Base-by-base conservation (phyloP, 2,888 invertebrate species). In the Noctua pronuba region DNA sequence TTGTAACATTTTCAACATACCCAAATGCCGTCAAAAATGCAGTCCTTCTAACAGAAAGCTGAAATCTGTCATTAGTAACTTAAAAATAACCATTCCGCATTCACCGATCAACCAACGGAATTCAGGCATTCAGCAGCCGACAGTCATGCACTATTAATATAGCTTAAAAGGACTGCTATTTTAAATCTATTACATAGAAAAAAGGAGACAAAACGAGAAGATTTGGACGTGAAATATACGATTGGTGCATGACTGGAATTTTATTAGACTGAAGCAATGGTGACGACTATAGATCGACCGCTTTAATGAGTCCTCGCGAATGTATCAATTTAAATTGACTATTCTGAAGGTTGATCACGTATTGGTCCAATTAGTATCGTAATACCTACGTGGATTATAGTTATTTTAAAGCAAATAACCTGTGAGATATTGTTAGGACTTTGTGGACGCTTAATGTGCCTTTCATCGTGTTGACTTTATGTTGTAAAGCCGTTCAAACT, bases 141-240 rank as follows among this genome's bases (percentile, higher is more conserved):
- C 11, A 52, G 77, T 75, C 83, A 78, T 60, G 60, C 5, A 21
- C 75, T 84, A 84, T 79, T 84, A 74, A 79, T 76, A 77, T n/a
- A 44, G 38, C 44, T 52, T 72, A 52, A 72, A 69, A 64, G 46
- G 60, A 41, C 11, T 28, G 62, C 13, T 72, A 76, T 71, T 81
- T 72, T 8, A 81, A 67, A 73, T 0, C 58, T 24, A 60, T 41
- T 41, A 58, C 1, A 38, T 24, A 41, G 10, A 31, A 44, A 74
- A 38, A 6, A 58, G 2, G 2, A 31, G n/a, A 28, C n/a, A 18
- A 35, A 55, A 35, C 4, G 2, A 49, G 16, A 16, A 5, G 0
- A 69, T 28, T 65, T 49, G 5, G 13, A 18, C 6, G 55, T 55
- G 64, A 80, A 64, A 79, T 62, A 64, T 38, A 16, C 11, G 7